Evolutionary conservation across 2,113 vertebrate genomes (phyloP).

Genomic region (Tetraodon nigroviridis): DNA sequence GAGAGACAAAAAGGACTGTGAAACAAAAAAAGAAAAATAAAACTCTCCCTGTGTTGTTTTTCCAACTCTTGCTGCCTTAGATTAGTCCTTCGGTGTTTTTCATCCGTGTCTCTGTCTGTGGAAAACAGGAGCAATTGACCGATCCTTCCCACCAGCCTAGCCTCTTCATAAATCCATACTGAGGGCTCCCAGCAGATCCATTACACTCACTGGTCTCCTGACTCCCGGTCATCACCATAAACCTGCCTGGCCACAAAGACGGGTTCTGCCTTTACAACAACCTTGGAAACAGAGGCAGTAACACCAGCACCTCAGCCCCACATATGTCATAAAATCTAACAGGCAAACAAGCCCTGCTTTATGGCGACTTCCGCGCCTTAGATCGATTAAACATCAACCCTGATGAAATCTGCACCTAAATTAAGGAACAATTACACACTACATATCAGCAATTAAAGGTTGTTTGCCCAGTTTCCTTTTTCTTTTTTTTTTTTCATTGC

Average conservation of each 20-base stretch:
- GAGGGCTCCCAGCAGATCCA: constrained; percentile 73
- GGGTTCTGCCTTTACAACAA: constrained; percentile 61
- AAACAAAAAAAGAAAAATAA: constrained; percentile 12
- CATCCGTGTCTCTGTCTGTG: constrained; percentile 66
- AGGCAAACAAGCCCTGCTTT: constrained; percentile 27
- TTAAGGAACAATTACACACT: constrained; percentile 8
- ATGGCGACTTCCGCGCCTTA: constrained; percentile 1
- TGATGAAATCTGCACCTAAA: not conserved
- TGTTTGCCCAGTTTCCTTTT: constrained; percentile 2
- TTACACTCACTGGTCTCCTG: constrained; percentile 83
- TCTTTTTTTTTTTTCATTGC: constrained; percentile 14
- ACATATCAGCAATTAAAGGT: not conserved
- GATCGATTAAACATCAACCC: not conserved
- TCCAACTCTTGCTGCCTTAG: constrained; percentile 75
- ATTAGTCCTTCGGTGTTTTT: constrained; percentile 71
- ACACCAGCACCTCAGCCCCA: constrained; percentile 19
- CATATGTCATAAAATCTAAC: constrained; percentile 16
- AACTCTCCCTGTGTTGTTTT: constrained; percentile 56
- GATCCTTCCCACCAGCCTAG: constrained; percentile 68
- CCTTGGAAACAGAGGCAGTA: constrained; percentile 34
- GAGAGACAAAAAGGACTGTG: not conserved
- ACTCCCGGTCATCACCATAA: constrained; percentile 80
- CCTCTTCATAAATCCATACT: constrained; percentile 81
- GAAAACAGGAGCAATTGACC: constrained; percentile 70
- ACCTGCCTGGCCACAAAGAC: constrained; percentile 55